These are phyloP conservation scores for Chrosomus eos DNA, from an alignment of 2,797 vertebrate genomes.

Conservation along the genomic window DNA sequence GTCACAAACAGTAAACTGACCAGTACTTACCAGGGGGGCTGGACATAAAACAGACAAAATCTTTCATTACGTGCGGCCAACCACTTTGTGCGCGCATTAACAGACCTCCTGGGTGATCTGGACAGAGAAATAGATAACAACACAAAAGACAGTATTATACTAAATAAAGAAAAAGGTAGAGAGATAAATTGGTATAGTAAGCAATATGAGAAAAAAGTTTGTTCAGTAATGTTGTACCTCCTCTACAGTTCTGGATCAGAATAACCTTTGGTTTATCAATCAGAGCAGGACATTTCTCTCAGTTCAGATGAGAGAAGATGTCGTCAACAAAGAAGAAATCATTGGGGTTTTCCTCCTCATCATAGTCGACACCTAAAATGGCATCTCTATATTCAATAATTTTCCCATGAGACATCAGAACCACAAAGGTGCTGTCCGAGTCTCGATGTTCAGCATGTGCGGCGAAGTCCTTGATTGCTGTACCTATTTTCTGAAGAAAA, in stretches of 20 bases:
- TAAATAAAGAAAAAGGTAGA: not conserved
- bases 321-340: too few species aligned
- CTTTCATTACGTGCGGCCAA: not conserved
- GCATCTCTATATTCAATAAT: not conserved
- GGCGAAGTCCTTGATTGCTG: not conserved
- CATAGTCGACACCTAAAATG: not conserved
- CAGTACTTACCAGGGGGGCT: not conserved
- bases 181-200: not conserved
- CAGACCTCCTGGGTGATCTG: not conserved
- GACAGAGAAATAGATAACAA: not conserved
- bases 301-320: too few species aligned
- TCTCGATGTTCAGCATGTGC: not conserved
- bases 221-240: not conserved
- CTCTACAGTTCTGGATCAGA: too few species aligned
- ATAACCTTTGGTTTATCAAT: too few species aligned
- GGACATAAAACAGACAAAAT: slow-evolving; percentile 9
- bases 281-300: too few species aligned
- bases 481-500: not conserved
- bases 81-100: accelerated
- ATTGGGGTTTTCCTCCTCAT: not conserved
- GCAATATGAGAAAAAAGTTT: not conserved
- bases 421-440: not conserved
- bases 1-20: too few species aligned
- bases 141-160: not conserved
- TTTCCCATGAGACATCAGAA: not conserved